These are phyloP conservation scores for Apotomis turbidana DNA, from an alignment of 2,888 invertebrate species.

Conservation along the genomic window DNA sequence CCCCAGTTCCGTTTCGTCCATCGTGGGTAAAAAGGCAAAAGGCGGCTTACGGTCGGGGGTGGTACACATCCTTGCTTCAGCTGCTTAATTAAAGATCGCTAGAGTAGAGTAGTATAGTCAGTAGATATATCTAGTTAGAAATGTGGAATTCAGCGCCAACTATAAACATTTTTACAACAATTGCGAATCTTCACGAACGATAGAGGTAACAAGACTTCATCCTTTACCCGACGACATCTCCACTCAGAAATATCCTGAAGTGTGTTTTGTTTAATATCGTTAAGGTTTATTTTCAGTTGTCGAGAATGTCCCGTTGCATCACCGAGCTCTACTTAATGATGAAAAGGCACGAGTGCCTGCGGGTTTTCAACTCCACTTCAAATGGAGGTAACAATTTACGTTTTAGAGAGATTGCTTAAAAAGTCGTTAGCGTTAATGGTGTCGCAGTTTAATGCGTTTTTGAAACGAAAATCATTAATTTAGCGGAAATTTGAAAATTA, in stretches of 20 bases:
- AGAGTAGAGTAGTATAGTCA: too few species aligned
- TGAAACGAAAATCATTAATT: conserved; percentile 38
- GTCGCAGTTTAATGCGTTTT: conserved; percentile 35
- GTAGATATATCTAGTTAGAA: too few species aligned
- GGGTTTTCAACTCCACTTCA: conserved; percentile 37
- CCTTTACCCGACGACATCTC: not conserved
- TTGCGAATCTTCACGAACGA: not conserved
- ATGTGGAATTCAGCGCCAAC: too few species aligned
- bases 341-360: conserved; percentile 35
- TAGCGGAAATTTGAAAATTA: conserved; percentile 26
- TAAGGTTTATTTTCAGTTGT: conserved; percentile 1
- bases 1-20: too few species aligned
- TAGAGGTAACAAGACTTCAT: conserved; percentile 4
- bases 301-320: conserved; percentile 11
- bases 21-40: too few species aligned
- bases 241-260: not conserved
- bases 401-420: conserved; percentile 39
- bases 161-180: not conserved
- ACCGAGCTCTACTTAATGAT: conserved; percentile 31
- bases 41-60: too few species aligned
- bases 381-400: conserved; percentile 40
- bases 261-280: not conserved
- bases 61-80: too few species aligned
- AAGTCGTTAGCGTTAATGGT: conserved; percentile 41
- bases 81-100: too few species aligned